Evolutionary conservation across 2,113 vertebrate species (phyloP).

Genomic region (Silurus asotus): DNA sequence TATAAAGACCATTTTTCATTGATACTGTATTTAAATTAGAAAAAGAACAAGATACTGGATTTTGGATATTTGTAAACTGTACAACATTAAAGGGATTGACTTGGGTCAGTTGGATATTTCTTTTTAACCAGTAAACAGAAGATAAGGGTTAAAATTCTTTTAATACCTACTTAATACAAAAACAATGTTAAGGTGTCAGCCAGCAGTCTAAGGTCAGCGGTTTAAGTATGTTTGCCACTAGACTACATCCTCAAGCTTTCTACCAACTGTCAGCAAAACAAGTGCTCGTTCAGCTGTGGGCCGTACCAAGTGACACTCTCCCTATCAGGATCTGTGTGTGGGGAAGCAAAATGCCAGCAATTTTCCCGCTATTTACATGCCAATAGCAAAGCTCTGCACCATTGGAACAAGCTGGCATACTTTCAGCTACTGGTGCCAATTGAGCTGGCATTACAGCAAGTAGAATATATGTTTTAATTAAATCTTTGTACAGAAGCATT

Average conservation of each 20-base stretch:
- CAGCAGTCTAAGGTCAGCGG: conserved; percentile 5
- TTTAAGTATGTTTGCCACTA: background rate
- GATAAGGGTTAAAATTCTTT: background rate
- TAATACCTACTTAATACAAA: background rate
- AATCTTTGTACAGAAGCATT: background rate
- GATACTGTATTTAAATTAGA: background rate
- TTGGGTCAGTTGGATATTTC: background rate
- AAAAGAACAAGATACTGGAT: background rate
- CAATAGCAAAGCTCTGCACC: background rate
- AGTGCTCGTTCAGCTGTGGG: conserved; percentile 28
- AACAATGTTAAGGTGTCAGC: background rate
- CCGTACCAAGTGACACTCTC: conserved; percentile 10
- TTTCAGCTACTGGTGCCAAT: background rate
- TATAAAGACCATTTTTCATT: background rate
- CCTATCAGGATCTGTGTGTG: background rate
- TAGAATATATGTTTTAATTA: background rate
- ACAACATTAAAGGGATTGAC: background rate
- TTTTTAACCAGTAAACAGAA: background rate
- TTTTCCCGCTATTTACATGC: background rate
- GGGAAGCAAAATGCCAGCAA: background rate
- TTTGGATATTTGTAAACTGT: background rate
- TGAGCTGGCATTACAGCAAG: background rate
- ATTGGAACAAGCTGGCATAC: background rate
- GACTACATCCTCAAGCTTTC: background rate
- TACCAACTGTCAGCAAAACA: conserved; percentile 38